These are phyloP conservation scores for Diaphora mendica DNA, from an alignment of 2,888 invertebrate species.

Conservation along the genomic window DNA sequence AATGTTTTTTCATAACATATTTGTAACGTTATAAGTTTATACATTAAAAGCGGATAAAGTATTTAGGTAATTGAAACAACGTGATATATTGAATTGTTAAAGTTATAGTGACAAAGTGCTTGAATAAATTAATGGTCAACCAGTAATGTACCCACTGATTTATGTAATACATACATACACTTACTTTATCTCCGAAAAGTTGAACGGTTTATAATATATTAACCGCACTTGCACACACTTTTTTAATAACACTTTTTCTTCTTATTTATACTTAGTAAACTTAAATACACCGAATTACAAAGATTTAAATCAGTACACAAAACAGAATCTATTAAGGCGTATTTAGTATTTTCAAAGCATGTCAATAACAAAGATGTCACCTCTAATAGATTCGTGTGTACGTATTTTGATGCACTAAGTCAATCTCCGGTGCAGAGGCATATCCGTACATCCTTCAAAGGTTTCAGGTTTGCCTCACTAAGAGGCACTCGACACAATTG, in stretches of 20 bases:
- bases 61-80: not conserved
- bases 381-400: constrained; percentile 6
- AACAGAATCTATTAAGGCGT: not conserved
- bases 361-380: not conserved
- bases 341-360: not conserved
- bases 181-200: not conserved
- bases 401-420: constrained; percentile 58
- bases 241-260: not conserved
- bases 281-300: too few species aligned
- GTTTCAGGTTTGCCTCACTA: constrained; percentile 53
- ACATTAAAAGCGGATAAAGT: not conserved
- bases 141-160: too few species aligned
- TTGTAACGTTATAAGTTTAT: not conserved
- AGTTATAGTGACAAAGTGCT: not conserved
- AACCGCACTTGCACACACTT: too few species aligned
- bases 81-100: not conserved
- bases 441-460: constrained; percentile 66
- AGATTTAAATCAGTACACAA: not conserved
- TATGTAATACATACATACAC: not conserved
- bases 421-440: constrained; percentile 71
- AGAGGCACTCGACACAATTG: constrained; percentile 63
- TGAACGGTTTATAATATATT: too few species aligned
- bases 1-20: not conserved
- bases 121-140: not conserved
- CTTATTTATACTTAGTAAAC: not conserved